Evolutionary conservation across 1,140 invertebrate genomes (phyloP), one percentile per base, ranked within the genome.

Genomic region (Pemphigus obesinymphae): DNA sequence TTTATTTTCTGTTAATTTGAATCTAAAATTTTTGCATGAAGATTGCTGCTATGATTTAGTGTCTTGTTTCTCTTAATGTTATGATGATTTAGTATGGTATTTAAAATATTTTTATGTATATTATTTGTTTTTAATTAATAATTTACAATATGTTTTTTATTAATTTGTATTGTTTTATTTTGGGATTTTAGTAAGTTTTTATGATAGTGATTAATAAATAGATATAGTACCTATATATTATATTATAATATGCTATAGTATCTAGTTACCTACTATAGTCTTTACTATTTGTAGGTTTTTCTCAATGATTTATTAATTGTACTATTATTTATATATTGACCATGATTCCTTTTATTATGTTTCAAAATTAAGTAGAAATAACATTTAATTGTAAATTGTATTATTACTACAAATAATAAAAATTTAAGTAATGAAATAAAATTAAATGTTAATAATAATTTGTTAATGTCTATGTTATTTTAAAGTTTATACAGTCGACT

Each of bases 11-110:
- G 26, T 72, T 72, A 29, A 45, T 50, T 73, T 50, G 11, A 73
- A 50, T 73, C n/a, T 11, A 45, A 45, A 31, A 31, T 48, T n/a
- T 58, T 73, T 73, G 70, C 70, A 73, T 73, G 70, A 50, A 50
- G 23, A 29, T 26, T 72, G 17, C 17, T 50, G 29, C 29, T 50
- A 31, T 73, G 43, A 45, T 50, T 73, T 48, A 17, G 17, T 31
- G 43, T 29, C 7, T 63, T 73, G 70, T 73, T 50, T 72, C 31
- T 70, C 40, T 72, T 73, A 31, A 17, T 73, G 17, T 73, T 29
- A 72, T 72, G 8, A 31, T 31, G 26, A 48, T 20, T 48, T 43
- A 72, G 10, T 70, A 37, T 34, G n/a, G n/a, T 45, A 13, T 45
- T 43, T 26, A 50, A 50, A 73, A 68, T 63, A 6, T 66, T 29